phyloP scores from a whole-genome alignment of 1,140 invertebrate genomes.

The Asbolus verrucosus region DNA sequence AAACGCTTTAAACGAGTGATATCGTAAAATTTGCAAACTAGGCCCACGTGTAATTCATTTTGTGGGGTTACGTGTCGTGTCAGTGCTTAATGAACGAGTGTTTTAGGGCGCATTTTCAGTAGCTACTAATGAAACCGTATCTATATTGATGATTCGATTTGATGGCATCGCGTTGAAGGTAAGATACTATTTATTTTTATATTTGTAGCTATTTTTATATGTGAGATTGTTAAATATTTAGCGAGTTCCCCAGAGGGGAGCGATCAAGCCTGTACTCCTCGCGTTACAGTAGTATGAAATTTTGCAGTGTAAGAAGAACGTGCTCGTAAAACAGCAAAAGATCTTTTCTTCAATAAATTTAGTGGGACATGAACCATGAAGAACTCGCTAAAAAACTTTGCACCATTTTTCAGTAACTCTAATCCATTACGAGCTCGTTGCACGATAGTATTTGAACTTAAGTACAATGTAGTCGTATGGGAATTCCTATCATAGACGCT shows the following conservation, averaged over 20 bases:
- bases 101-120: no score
- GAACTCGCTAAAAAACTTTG: no score
- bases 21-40: no score
- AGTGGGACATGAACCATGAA: background rate
- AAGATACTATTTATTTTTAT: conserved; percentile 12
- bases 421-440: no score
- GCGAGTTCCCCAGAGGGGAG: conserved; percentile 11
- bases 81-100: no score
- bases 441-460: no score
- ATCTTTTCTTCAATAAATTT: conserved; percentile 1
- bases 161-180: conserved; percentile 3
- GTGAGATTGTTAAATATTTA: conserved; percentile 41
- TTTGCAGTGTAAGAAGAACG: conserved; percentile 23
- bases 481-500: background rate
- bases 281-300: conserved; percentile 19
- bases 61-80: no score
- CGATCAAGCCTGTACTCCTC: conserved; percentile 16
- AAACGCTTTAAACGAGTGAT: no score
- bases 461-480: no score
- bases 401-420: background rate
- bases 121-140: no score
- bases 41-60: no score
- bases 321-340: conserved; percentile 27
- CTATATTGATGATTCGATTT: no score
- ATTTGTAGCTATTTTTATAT: conserved; percentile 22